These are phyloP conservation scores for Helicoverpa assulta DNA, from an alignment of 2,888 invertebrate species.

Conservation along the genomic window DNA sequence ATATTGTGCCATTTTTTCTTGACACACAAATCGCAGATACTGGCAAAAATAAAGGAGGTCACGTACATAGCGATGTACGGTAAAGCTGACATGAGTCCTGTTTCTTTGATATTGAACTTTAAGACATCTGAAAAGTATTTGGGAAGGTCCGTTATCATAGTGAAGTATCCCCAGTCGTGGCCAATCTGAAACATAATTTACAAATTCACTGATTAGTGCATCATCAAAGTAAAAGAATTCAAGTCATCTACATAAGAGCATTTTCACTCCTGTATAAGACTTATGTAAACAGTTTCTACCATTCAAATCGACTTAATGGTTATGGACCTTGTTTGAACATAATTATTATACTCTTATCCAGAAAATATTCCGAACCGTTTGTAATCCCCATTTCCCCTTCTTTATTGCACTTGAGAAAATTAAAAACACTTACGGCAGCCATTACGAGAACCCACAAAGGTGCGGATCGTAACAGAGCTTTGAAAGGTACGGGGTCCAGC, in stretches of 20 bases:
- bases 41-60: slow-evolving; percentile 90
- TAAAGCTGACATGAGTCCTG: slow-evolving; percentile 91
- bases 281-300: too few relatives aligned
- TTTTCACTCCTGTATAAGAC: too few relatives aligned
- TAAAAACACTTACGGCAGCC: slow-evolving; percentile 90
- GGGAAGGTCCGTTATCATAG: slow-evolving; percentile 92
- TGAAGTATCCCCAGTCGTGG: slow-evolving; percentile 93
- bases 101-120: slow-evolving; percentile 91
- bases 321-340: too few relatives aligned
- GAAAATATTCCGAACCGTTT: too few relatives aligned
- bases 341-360: too few relatives aligned
- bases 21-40: slow-evolving; percentile 92
- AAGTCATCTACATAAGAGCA: too few relatives aligned
- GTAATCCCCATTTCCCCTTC: slow-evolving; percentile 1
- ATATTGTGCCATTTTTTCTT: slow-evolving; percentile 90
- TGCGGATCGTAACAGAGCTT: slow-evolving; percentile 90
- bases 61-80: slow-evolving; percentile 92
- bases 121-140: slow-evolving; percentile 92
- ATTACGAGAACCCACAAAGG: slow-evolving; percentile 93
- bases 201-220: too few relatives aligned
- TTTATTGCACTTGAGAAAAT: slow-evolving; percentile 17
- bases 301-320: too few relatives aligned
- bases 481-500: slow-evolving; percentile 92
- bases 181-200: slow-evolving; percentile 83
- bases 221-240: too few relatives aligned